Evolutionary conservation across 2,888 invertebrate species (phyloP).

Genomic region (Siphonodentalium dalli): DNA sequence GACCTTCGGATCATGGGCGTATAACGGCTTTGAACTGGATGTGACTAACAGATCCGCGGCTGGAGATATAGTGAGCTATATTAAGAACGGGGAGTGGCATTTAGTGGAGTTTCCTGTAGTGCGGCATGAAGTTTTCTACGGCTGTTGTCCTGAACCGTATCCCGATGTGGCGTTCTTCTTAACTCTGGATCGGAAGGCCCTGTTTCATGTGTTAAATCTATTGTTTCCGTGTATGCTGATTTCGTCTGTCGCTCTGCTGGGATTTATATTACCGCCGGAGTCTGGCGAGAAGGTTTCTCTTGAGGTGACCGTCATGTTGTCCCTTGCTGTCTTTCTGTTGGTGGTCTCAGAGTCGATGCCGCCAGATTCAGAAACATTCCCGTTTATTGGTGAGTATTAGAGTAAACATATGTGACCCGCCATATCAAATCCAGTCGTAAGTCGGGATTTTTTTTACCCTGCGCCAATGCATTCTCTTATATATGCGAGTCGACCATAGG

Average conservation of each 20-base stretch:
- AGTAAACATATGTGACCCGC: no score
- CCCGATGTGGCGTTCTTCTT: conserved; percentile 48
- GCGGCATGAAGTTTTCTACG: conserved; percentile 31
- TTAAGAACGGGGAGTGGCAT: conserved; percentile 47
- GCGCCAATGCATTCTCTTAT: no score
- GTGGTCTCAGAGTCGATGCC: conserved; percentile 52
- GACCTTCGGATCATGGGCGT: conserved; percentile 50
- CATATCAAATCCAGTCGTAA: no score
- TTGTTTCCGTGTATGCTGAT: conserved; percentile 50
- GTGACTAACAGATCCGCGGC: conserved; percentile 15
- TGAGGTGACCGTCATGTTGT: conserved; percentile 47
- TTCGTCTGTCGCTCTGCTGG: conserved; percentile 34
- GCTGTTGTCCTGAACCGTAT: conserved; percentile 44
- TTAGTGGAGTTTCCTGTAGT: conserved; percentile 31
- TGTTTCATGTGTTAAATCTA: conserved; percentile 48
- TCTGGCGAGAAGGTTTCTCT: conserved; percentile 47
- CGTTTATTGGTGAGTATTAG: conserved; percentile 50
- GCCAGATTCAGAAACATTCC: conserved; percentile 45
- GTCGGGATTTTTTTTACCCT: no score
- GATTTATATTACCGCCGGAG: conserved; percentile 38
- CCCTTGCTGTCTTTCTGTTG: conserved; percentile 51
- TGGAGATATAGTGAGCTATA: conserved; percentile 34
- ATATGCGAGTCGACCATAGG: no score
- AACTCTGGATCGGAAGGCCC: conserved; percentile 34
- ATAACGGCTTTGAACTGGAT: conserved; percentile 39